Evolutionary conservation across 2,888 invertebrate genomes (phyloP).

Genomic region (Amiota communis): DNA sequence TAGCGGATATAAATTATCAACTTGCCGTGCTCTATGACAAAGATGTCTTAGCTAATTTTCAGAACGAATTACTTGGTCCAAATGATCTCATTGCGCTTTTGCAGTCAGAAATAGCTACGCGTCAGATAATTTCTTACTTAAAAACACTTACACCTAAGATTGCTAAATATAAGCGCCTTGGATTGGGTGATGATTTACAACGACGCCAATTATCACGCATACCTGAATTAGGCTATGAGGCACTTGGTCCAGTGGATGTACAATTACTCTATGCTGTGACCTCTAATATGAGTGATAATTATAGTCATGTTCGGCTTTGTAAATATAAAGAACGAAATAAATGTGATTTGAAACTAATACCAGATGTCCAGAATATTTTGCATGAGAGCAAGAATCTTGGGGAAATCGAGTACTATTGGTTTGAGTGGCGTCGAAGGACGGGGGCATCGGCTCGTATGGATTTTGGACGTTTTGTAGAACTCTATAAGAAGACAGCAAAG

Average conservation of each 20-base stretch:
- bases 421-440: slow-evolving; percentile 67
- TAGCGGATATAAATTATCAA: slow-evolving; percentile 59
- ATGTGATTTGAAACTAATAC: slow-evolving; percentile 82
- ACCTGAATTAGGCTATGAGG: slow-evolving; percentile 81
- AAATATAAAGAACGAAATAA: slow-evolving; percentile 77
- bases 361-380: slow-evolving; percentile 71
- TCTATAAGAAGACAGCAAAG: slow-evolving; percentile 65
- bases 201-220: slow-evolving; percentile 83
- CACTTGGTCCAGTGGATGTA: slow-evolving; percentile 79
- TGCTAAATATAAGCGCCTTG: slow-evolving; percentile 54
- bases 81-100: slow-evolving; percentile 50
- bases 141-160: slow-evolving; percentile 49
- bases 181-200: slow-evolving; percentile 78
- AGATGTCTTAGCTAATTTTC: slow-evolving; percentile 60
- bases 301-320: slow-evolving; percentile 84
- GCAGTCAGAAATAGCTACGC: slow-evolving; percentile 60
- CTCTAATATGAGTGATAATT: slow-evolving; percentile 83
- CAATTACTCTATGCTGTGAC: slow-evolving; percentile 77
- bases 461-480: slow-evolving; percentile 63
- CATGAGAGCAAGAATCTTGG: slow-evolving; percentile 58
- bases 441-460: slow-evolving; percentile 56
- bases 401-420: slow-evolving; percentile 70
- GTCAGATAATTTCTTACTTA: slow-evolving; percentile 56
- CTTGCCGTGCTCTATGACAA: slow-evolving; percentile 60
- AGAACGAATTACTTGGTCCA: slow-evolving; percentile 61